Conservation (phyloP, 2,888 invertebrate genomes). For the Scaptomyza cyrtandrae region DNA sequence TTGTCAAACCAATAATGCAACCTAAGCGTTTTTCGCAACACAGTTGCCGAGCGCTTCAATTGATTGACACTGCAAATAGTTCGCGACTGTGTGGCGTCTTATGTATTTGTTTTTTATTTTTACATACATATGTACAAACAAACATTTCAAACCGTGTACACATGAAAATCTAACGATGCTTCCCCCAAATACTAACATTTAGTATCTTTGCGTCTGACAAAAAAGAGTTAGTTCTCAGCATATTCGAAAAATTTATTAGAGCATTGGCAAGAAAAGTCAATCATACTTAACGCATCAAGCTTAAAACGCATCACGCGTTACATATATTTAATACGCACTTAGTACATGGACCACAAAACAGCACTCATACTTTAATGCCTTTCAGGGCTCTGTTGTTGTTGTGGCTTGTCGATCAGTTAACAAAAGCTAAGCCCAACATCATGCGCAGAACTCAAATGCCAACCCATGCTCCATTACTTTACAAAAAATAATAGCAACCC, state of each 20-base stretch:
- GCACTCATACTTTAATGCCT: no score
- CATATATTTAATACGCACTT: no score
- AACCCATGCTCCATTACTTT: not conserved
- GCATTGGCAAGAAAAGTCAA: no score
- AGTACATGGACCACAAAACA: no score
- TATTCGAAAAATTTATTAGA: not conserved
- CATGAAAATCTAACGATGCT: not conserved
- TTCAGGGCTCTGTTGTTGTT: not conserved
- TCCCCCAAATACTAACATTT: no score
- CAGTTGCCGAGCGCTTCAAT: not conserved
- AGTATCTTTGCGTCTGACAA: no score
- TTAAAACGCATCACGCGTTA: no score
- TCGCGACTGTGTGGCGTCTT: not conserved
- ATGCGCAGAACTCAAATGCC: not conserved
- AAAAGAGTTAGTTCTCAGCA: not conserved
- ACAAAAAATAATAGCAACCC: constrained; percentile 3
- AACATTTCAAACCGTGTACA: not conserved
- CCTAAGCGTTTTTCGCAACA: not conserved
- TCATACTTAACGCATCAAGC: no score
- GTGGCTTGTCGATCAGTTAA: constrained; percentile 11
- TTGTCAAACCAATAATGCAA: constrained; percentile 3
- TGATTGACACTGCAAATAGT: constrained; percentile 3
- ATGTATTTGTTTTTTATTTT: not conserved
- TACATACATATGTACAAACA: not conserved
- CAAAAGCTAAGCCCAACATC: not conserved